A percentile compares a stretch with the other conserved stretches of the same genome.
Conservation (phyloP, 2,113 vertebrate genomes). For the Origma solitaria region DNA sequence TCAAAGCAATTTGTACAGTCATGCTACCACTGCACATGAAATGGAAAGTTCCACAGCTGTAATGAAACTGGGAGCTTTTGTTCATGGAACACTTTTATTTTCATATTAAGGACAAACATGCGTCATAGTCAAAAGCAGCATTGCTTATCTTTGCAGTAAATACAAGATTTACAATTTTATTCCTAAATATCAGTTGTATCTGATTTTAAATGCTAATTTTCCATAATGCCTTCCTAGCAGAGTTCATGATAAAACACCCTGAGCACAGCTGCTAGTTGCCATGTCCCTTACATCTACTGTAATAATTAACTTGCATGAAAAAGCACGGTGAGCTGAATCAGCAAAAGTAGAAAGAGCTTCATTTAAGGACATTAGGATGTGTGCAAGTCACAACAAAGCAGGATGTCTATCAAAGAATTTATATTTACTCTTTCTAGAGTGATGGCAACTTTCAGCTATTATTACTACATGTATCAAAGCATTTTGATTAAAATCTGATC, state of each 20-base stretch:
- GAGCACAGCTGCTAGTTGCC: background rate
- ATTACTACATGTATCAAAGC: background rate
- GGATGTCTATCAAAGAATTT: background rate
- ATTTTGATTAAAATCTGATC: background rate
- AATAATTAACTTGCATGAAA: background rate
- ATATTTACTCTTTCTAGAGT: background rate
- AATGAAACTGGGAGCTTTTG: background rate
- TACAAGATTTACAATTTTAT: background rate
- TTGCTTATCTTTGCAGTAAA: background rate
- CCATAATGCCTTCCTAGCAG: background rate
- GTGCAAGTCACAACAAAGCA: background rate
- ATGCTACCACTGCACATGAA: background rate
- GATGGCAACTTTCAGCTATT: background rate
- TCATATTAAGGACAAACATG: background rate
- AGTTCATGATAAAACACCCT: background rate
- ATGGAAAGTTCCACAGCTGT: conserved; percentile 20
- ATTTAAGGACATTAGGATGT: background rate
- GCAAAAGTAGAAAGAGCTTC: background rate
- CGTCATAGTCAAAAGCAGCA: background rate
- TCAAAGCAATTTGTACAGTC: background rate
- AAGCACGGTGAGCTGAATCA: background rate
- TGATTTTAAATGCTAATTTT: background rate
- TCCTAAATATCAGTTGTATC: background rate
- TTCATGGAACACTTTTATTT: background rate
- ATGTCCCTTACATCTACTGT: background rate